Conservation (phyloP, 2,888 invertebrate genomes). For the Eledona agricola region DNA sequence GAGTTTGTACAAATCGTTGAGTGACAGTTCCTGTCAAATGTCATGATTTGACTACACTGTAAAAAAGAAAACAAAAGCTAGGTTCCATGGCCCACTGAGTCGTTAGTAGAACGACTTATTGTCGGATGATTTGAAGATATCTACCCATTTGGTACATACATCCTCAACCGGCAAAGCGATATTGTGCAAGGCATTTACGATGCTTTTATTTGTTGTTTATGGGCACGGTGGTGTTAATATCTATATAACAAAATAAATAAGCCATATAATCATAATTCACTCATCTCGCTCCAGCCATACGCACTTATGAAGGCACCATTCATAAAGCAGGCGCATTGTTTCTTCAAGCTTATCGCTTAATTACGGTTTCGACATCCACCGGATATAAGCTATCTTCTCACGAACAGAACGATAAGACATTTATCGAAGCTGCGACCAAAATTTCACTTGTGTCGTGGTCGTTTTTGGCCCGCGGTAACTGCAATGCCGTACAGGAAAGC, state of each 20-base stretch:
- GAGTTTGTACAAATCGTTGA: too few species aligned
- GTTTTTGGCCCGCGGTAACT: conserved; percentile 19
- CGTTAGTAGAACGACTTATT: too few species aligned
- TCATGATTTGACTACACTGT: too few species aligned
- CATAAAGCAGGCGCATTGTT: conserved; percentile 34
- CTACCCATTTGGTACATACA: too few species aligned
- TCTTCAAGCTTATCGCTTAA: conserved; percentile 35
- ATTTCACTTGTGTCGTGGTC: background rate
- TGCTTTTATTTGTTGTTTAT: conserved; percentile 25
- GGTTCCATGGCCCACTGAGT: too few species aligned
- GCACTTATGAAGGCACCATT: conserved; percentile 31
- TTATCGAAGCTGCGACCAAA: too few species aligned
- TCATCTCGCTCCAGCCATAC: conserved; percentile 26
- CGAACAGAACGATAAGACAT: too few species aligned
- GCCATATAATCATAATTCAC: conserved; percentile 27
- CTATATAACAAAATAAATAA: conserved; percentile 27
- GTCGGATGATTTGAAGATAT: too few species aligned
- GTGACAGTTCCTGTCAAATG: too few species aligned
- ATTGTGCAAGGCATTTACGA: conserved; percentile 22
- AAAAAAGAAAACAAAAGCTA: too few species aligned
- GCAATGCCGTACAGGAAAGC: conserved; percentile 27
- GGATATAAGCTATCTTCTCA: conserved; percentile 34
- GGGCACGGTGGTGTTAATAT: conserved; percentile 23
- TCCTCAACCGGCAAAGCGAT: too few species aligned
- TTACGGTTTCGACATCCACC: conserved; percentile 38